A percentile compares a stretch with the other conserved stretches of the same genome.
These are phyloP conservation scores for Styela plicata DNA, from an alignment of 23 tunicate species.

Conservation along the genomic window DNA sequence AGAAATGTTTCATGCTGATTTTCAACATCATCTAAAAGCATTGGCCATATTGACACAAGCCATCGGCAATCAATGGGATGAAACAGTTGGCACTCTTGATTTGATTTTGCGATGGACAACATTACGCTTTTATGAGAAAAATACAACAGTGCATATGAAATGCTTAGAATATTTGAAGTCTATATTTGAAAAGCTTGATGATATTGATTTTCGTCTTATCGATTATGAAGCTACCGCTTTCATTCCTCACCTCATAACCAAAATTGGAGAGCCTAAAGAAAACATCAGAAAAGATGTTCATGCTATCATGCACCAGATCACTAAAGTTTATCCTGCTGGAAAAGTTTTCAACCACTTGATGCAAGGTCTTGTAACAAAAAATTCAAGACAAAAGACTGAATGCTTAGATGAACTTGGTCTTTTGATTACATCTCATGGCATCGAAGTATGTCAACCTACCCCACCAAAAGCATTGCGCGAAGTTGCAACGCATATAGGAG, in stretches of 20 bases:
- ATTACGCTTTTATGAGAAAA: conserved; percentile 88
- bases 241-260: conserved; percentile 90
- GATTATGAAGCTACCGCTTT: conserved; percentile 83
- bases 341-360: conserved; percentile 67
- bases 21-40: conserved; percentile 76
- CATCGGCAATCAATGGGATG: conserved; percentile 49
- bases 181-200: conserved; percentile 57
- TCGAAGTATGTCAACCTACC: conserved; percentile 67
- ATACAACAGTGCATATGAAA: conserved; percentile 93
- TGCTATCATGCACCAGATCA: conserved; percentile 55
- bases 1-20: conserved; percentile 78
- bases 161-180: conserved; percentile 61
- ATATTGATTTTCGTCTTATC: conserved; percentile 44
- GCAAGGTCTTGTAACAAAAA: conserved; percentile 84
- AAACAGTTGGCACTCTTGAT: conserved; percentile 55
- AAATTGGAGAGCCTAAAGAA: conserved; percentile 92
- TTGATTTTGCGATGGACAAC: conserved; percentile 85
- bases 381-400: conserved; percentile 77
- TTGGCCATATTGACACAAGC: conserved; percentile 56
- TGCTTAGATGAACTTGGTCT: conserved; percentile 72
- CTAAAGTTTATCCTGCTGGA: conserved; percentile 56
- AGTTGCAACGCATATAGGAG: conserved; percentile 67
- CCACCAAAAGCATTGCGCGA: conserved; percentile 72
- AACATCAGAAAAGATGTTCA: conserved; percentile 81
- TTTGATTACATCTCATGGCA: conserved; percentile 56